These are phyloP conservation scores for Lepidochrysops patricia DNA, from an alignment of 2,888 invertebrate species.

Conservation along the genomic window DNA sequence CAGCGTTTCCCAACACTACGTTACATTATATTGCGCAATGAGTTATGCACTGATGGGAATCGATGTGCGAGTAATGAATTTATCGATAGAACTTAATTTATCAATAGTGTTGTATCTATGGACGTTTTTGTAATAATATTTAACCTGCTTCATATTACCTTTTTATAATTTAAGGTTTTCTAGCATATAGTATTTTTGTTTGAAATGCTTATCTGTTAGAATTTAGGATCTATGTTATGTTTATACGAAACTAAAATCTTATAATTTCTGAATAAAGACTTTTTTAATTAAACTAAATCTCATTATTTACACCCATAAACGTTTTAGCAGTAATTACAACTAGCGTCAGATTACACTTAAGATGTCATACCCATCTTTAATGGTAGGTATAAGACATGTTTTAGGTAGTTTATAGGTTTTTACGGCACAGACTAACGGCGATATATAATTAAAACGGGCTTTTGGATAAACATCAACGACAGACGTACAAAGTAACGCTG, in stretches of 20 bases:
- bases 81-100: constrained; percentile 6
- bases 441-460: neutral
- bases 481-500: neutral
- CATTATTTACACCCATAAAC: too few species aligned
- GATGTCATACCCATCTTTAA: neutral
- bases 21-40: constrained; percentile 49
- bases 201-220: too few species aligned
- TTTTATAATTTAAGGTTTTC: too few species aligned
- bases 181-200: too few species aligned
- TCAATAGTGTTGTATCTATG: neutral
- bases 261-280: too few species aligned
- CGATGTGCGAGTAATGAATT: neutral
- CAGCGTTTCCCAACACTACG: constrained; percentile 31
- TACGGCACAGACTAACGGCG: neutral
- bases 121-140: neutral
- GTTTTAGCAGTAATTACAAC: too few species aligned
- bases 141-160: too few species aligned
- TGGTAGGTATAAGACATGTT: neutral
- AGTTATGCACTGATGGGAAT: constrained; percentile 22
- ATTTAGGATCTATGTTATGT: too few species aligned
- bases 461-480: neutral
- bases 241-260: too few species aligned
- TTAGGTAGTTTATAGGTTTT: neutral
- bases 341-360: too few species aligned
- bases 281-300: too few species aligned